Evolutionary conservation across 2,113 vertebrate species (phyloP), one percentile per base, ranked within the genome.

Genomic region (Arizona elegans): DNA sequence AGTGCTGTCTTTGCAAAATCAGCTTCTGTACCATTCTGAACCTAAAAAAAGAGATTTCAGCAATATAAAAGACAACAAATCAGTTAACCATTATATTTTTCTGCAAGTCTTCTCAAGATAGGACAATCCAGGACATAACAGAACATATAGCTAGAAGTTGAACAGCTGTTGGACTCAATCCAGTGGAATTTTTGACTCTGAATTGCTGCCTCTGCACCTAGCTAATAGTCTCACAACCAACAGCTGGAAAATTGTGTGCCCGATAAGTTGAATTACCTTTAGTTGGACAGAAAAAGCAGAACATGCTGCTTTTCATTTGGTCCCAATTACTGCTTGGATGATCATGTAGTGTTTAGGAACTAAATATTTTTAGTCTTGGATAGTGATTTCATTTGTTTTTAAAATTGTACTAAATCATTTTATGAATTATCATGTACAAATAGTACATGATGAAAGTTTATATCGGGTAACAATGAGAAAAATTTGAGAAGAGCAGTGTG

Each of bases 1-100:
- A 99, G 94, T 0, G 98, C 96, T 12, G 96, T 96, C 96, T 98
- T 98, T 0, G 99, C 99, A 53, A 98, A 92, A 0, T 92, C 97
- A 0, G 88, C 95, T 96, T 99, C 99, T 0, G 98, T 97, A 52
- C 96, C 98, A 5, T 98, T 98, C 92, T 17, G 87, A 75, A 99
- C 98, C 99, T 99, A 86, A 88, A 95, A 50, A 96, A 96, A 91
- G 92, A 38, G 12, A 0, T 92, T 1, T 29, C 7, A 38, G 23
- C 7, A 2, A 43, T 0, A 54, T 87, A 26, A 0, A 0, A 29
- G 26, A 93, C 92, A 43, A 75, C 3, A 92, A 88, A 43, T 55
- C 85, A 88, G 4, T 38, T 43, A 58, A 3, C 13, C 56, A 87
- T 47, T 59, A 17, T n/a, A 19, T 21, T 50, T 86, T 15, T 43